These are phyloP conservation scores for Ditula angustiorana DNA, from an alignment of 2,888 invertebrate genomes.

Conservation along the genomic window DNA sequence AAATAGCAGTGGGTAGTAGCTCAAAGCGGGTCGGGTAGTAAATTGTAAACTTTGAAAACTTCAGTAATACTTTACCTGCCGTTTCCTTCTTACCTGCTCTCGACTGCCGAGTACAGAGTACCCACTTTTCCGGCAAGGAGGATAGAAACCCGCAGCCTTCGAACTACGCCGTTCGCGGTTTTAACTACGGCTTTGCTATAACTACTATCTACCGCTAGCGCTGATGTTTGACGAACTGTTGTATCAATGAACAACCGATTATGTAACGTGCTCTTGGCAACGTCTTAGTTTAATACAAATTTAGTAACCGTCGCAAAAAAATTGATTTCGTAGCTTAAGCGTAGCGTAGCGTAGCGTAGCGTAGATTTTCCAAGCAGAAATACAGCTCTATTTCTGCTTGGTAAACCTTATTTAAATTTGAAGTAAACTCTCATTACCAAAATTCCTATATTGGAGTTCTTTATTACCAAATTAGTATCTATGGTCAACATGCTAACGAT, in stretches of 20 bases:
- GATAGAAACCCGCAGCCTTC: constrained; percentile 35
- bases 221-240: constrained; percentile 4
- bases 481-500: too few species aligned
- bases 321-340: background rate
- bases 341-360: too few species aligned
- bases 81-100: constrained; percentile 9
- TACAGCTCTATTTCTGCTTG: too few species aligned
- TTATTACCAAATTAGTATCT: too few species aligned
- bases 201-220: constrained; percentile 13
- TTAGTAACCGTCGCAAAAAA: background rate
- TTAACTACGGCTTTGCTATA: constrained; percentile 18
- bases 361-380: too few species aligned
- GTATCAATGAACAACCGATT: background rate
- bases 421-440: too few species aligned
- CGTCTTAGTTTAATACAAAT: background rate
- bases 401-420: too few species aligned
- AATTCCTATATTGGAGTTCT: too few species aligned
- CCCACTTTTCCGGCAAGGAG: constrained; percentile 19
- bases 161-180: constrained; percentile 21
- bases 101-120: constrained; percentile 9
- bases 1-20: background rate
- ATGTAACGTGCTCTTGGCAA: background rate
- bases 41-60: constrained; percentile 8
- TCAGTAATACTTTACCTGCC: constrained; percentile 1
- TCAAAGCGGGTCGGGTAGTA: constrained; percentile 7